Base-by-base conservation (phyloP, 2,113 vertebrate species). In the Thinocorus orbignyianus region DNA sequence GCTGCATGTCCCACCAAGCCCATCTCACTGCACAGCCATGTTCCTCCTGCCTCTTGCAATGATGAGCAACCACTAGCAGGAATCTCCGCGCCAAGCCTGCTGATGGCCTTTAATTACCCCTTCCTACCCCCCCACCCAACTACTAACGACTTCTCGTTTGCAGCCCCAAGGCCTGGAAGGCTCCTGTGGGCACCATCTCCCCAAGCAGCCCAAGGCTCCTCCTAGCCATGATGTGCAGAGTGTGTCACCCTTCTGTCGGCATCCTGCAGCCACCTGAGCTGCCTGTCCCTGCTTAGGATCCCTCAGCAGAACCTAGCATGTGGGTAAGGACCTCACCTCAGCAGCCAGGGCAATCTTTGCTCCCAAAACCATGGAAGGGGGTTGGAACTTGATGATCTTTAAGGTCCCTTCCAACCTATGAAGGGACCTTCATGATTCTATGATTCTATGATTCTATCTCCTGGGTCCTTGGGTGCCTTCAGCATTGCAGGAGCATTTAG, bases 261-360 rank as follows among this genome's bases (percentile, higher is more conserved):
- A 46, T 52, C 44, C n/a, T 0, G n/a, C 37, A 60, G 66, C 44
- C 81, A 25, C 66, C 37, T 0, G 0, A 48, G 57, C 23, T 17
- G 0, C 68, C 1, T 2, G 6, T 58, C 26, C 41, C 28, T 2
- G 6, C 1, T 0, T 1, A 4, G n/a, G 70, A 66, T 16, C 44
- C 16, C 64, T 41, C 5, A 0, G n/a, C 31, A 44, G 71, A 72
- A 24, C 48, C 92, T 22, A 30, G 35, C 31, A 12, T 0, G 0
- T 6, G 57, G 17, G 31, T 7, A 7, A 48, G 66, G 25, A 37
- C 37, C 28, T 57, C 48, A 10, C 23, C 26, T n/a, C 4, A 0
- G 51, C 74, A 81, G 9, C 23, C 1, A 1, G 55, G n/a, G 22
- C 5, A 62, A n/a, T 17, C 64, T 35, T 13, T 7, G 11, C 60